Evolutionary conservation across 1,140 invertebrate species (phyloP).

Genomic region (Drosophila sturtevanti): DNA sequence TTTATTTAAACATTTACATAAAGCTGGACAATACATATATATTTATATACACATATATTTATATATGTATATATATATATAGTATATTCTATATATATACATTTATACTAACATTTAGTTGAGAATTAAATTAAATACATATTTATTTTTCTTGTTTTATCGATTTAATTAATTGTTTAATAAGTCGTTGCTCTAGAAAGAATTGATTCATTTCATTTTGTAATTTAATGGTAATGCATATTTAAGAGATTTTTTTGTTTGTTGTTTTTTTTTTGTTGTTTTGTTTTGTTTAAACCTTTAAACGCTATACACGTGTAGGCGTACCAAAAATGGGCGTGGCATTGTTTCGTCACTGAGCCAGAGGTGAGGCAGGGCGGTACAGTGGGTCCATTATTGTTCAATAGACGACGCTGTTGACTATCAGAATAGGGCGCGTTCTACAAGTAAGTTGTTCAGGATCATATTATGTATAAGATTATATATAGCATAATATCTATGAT

Average conservation of each 20-base stretch:
- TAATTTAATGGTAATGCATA: conserved; percentile 56
- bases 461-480: conserved; percentile 17
- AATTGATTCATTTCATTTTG: conserved; percentile 32
- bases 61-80: conserved; percentile 70
- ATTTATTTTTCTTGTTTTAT: conserved; percentile 36
- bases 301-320: conserved; percentile 75
- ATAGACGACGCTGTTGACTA: conserved; percentile 72
- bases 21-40: conserved; percentile 69
- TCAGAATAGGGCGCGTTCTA: conserved; percentile 81
- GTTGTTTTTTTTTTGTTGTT: no score
- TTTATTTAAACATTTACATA: conserved; percentile 74
- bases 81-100: conserved; percentile 41
- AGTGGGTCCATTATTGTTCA: conserved; percentile 66
- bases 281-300: conserved; percentile 64
- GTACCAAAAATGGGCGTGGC: conserved; percentile 67
- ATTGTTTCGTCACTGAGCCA: conserved; percentile 60
- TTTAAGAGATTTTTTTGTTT: conserved; percentile 27
- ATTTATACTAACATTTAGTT: conserved; percentile 70
- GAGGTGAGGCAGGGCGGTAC: conserved; percentile 65
- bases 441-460: conserved; percentile 30
- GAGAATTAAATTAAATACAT: conserved; percentile 30
- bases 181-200: conserved; percentile 18
- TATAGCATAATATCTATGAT: conserved; percentile 19
- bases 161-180: conserved; percentile 48
- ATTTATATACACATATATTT: conserved; percentile 60